Conservation (phyloP, 1,140 invertebrate genomes). For the Lycorma delicatula region DNA sequence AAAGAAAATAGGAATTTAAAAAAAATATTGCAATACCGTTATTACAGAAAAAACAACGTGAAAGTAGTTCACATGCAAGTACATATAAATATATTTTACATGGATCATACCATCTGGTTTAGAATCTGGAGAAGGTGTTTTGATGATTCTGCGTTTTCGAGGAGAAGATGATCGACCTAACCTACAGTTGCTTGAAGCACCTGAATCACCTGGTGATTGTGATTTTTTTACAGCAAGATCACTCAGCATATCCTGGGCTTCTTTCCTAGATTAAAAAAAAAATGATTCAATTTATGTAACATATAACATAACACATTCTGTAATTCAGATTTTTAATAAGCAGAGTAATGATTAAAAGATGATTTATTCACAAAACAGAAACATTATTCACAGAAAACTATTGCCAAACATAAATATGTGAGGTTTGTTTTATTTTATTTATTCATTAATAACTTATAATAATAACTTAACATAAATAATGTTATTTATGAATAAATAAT, state of each 20-base stretch:
- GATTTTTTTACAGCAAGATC: slow-evolving; percentile 62
- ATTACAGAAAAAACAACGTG: no score
- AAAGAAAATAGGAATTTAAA: no score
- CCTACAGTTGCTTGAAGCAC: slow-evolving; percentile 37
- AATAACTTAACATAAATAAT: no score
- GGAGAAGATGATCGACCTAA: slow-evolving; percentile 31
- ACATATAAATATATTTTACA: no score
- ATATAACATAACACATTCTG: neutral
- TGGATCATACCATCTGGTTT: neutral
- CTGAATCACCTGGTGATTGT: slow-evolving; percentile 51
- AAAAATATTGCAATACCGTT: no score
- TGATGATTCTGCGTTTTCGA: slow-evolving; percentile 29
- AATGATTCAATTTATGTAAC: neutral
- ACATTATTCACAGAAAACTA: no score
- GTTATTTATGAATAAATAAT: no score
- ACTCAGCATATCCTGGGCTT: slow-evolving; percentile 73
- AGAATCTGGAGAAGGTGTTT: slow-evolving; percentile 30
- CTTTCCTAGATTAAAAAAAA: slow-evolving; percentile 48
- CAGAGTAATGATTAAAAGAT: neutral
- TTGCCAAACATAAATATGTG: no score
- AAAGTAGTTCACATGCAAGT: no score
- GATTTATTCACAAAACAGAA: slow-evolving; percentile 27
- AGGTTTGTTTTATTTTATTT: no score
- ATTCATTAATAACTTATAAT: no score
- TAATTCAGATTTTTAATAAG: neutral